Conservation (phyloP, 2,113 vertebrate species). For the Prietella phreatophila region DNA sequence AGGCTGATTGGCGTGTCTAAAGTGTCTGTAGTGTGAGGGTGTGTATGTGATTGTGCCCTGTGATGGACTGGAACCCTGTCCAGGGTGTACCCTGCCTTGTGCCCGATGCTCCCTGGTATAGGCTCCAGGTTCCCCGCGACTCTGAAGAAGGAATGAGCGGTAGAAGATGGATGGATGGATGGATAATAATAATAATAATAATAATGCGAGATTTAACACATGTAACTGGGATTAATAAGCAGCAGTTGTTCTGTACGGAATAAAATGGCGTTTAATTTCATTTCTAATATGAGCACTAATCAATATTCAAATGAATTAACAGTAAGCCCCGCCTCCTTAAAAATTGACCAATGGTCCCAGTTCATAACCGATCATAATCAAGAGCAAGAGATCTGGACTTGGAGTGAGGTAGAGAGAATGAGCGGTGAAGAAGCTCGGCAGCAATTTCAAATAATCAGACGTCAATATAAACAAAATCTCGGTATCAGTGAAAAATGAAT, state of each 20-base stretch:
- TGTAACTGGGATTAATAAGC: neutral
- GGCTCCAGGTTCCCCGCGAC: no score
- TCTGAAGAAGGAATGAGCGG: no score
- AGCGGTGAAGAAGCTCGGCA: neutral
- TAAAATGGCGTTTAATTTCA: neutral
- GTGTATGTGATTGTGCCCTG: no score
- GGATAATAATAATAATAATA: neutral
- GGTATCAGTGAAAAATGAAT: neutral
- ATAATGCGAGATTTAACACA: neutral
- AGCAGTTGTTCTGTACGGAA: neutral
- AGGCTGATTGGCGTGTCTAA: no score
- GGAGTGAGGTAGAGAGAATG: neutral
- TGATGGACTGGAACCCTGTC: no score
- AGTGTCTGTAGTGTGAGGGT: no score
- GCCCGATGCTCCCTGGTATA: no score
- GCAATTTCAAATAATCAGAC: neutral
- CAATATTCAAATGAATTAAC: neutral
- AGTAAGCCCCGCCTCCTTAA: neutral
- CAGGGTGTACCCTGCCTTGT: no score
- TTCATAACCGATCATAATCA: neutral
- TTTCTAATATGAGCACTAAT: neutral
- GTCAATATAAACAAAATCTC: neutral
- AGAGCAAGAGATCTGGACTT: neutral
- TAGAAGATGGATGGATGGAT: no score
- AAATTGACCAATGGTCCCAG: neutral